These are phyloP conservation scores for Pomatostomus ruficeps DNA, from an alignment of 2,113 vertebrate genomes.

Conservation along the genomic window DNA sequence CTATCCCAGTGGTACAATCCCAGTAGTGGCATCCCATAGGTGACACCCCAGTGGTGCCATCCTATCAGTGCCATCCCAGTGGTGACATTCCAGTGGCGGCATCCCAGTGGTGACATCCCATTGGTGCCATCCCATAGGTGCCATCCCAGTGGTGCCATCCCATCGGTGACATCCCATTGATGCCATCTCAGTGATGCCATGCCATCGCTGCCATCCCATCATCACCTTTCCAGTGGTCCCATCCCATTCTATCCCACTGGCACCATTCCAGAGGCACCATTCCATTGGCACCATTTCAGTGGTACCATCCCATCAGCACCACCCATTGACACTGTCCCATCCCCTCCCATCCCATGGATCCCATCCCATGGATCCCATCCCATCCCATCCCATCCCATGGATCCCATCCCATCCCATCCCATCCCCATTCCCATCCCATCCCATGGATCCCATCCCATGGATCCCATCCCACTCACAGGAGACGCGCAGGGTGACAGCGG, in stretches of 20 bases:
- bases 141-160: fast-evolving
- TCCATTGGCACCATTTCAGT: neutral
- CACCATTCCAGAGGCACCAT: neutral
- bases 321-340: neutral
- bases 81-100: fast-evolving
- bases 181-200: too few species aligned
- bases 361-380: too few species aligned
- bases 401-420: neutral
- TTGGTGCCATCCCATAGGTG: too few species aligned
- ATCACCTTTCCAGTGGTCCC: too few species aligned
- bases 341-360: neutral
- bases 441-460: fast-evolving
- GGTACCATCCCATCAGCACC: neutral
- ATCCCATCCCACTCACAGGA: constrained; percentile 45
- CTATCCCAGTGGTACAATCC: neutral
- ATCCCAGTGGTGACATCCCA: neutral
- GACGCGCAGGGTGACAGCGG: neutral
- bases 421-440: fast-evolving
- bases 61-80: neutral
- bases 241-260: neutral
- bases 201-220: too few species aligned
- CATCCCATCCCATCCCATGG: neutral
- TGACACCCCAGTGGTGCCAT: too few species aligned
- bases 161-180: fast-evolving
- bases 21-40: neutral